Percentiles rank a stretch among this genome's conserved stretches.
These are phyloP conservation scores for Xylocopa sonorina DNA, from an alignment of 1,140 invertebrate species.

Conservation along the genomic window DNA sequence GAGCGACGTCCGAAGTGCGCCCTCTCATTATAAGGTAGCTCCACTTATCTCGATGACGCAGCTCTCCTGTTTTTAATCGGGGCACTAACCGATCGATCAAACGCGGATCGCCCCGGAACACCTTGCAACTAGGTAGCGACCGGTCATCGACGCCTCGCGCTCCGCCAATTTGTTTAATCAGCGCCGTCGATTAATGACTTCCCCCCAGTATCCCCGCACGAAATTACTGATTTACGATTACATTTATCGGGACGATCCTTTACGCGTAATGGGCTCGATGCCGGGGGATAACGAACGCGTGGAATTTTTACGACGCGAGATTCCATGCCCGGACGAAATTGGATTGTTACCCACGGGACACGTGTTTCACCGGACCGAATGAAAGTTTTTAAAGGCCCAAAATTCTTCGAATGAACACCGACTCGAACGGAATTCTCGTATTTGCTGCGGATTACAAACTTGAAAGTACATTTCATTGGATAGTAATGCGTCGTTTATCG, in stretches of 20 bases:
- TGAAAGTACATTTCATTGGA: too few species aligned
- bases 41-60: constrained; percentile 64
- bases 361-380: neutral
- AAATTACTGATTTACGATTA: constrained; percentile 59
- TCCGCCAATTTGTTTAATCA: constrained; percentile 57
- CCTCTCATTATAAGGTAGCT: constrained; percentile 65
- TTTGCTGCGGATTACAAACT: too few species aligned
- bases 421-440: too few species aligned
- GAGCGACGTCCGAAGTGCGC: constrained; percentile 49
- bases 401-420: too few species aligned
- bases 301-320: constrained; percentile 9
- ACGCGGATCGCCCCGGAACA: constrained; percentile 51
- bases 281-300: constrained; percentile 2
- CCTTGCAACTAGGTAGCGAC: constrained; percentile 49
- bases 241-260: constrained; percentile 21
- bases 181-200: constrained; percentile 48
- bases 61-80: constrained; percentile 61
- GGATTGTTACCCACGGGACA: too few species aligned
- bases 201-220: too few species aligned
- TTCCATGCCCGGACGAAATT: constrained; percentile 4
- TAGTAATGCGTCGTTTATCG: too few species aligned
- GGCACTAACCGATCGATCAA: constrained; percentile 58
- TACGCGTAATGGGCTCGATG: constrained; percentile 20
- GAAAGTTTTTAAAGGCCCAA: constrained; percentile 18
- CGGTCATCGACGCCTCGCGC: constrained; percentile 35